A percentile compares a stretch with the other conserved stretches of the same genome.
These are phyloP conservation scores for Acanthaster planci DNA, from an alignment of 35 echinoderm and acorn worm species.

Conservation along the genomic window DNA sequence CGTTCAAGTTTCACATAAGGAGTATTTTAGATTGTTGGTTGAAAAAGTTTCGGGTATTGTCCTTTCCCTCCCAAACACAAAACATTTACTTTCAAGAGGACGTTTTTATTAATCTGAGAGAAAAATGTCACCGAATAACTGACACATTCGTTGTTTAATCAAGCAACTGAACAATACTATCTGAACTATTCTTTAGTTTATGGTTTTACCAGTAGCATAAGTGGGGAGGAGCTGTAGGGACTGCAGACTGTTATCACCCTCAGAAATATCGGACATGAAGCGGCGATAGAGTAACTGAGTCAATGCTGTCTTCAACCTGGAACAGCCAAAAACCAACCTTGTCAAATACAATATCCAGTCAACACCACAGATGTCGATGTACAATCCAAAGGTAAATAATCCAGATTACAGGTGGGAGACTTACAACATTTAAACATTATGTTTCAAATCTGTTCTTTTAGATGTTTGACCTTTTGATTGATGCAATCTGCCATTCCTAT, in stretches of 20 bases:
- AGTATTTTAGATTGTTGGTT: too few species aligned
- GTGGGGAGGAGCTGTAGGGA: constrained; percentile 26
- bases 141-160: too few species aligned
- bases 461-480: too few species aligned
- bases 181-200: too few species aligned
- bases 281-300: constrained; percentile 29
- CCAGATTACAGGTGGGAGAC: too few species aligned
- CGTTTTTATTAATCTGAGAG: not conserved
- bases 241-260: not conserved
- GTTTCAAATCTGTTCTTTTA: too few species aligned
- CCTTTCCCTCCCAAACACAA: not conserved
- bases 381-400: too few species aligned
- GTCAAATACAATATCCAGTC: not conserved
- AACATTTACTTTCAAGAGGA: not conserved
- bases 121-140: not conserved
- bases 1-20: too few species aligned
- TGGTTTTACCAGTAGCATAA: constrained; percentile 8
- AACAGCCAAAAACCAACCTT: not conserved
- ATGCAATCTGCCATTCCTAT: too few species aligned
- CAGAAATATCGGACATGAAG: not conserved
- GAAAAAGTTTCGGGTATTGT: not conserved
- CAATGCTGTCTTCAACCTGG: not conserved
- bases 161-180: too few species aligned
- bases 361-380: too few species aligned
- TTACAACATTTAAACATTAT: too few species aligned